Percentiles rank a stretch among this genome's conserved stretches.
These are phyloP conservation scores for Melanostoma mellinum DNA, from an alignment of 2,888 invertebrate genomes.

Conservation along the genomic window DNA sequence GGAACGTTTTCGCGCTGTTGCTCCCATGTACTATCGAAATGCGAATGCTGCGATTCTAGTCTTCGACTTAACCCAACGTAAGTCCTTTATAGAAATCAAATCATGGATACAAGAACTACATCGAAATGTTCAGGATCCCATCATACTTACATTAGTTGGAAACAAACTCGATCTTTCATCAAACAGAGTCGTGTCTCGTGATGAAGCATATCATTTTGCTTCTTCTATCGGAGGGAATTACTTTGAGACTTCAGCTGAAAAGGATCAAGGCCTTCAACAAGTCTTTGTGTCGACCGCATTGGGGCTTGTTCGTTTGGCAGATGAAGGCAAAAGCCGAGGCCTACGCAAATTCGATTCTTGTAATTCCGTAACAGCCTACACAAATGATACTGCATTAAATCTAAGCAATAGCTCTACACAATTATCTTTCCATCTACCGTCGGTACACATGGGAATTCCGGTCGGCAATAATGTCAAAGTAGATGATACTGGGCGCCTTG, in stretches of 20 bases:
- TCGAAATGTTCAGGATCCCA: slow-evolving; percentile 89
- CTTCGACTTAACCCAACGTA: slow-evolving; percentile 91
- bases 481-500: slow-evolving; percentile 86
- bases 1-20: slow-evolving; percentile 91
- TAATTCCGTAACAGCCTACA: slow-evolving; percentile 81
- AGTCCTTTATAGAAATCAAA: slow-evolving; percentile 90
- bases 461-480: slow-evolving; percentile 84
- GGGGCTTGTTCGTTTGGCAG: slow-evolving; percentile 84
- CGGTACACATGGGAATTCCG: slow-evolving; percentile 80
- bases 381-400: slow-evolving; percentile 78
- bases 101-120: slow-evolving; percentile 92
- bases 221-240: slow-evolving; percentile 91
- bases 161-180: slow-evolving; percentile 91
- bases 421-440: slow-evolving; percentile 78
- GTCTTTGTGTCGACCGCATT: slow-evolving; percentile 87
- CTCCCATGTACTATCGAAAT: slow-evolving; percentile 96
- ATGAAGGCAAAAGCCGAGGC: slow-evolving; percentile 83
- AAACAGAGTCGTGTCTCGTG: slow-evolving; percentile 85
- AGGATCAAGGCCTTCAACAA: slow-evolving; percentile 89
- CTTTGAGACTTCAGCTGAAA: slow-evolving; percentile 92
- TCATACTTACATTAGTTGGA: slow-evolving; percentile 91
- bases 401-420: slow-evolving; percentile 73
- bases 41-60: slow-evolving; percentile 94
- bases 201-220: slow-evolving; percentile 90
- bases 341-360: slow-evolving; percentile 85